A percentile compares a stretch with the other conserved stretches of the same genome.
phyloP scores from a whole-genome alignment of 2,113 vertebrate genomes.

The Carassius gibelio region DNA sequence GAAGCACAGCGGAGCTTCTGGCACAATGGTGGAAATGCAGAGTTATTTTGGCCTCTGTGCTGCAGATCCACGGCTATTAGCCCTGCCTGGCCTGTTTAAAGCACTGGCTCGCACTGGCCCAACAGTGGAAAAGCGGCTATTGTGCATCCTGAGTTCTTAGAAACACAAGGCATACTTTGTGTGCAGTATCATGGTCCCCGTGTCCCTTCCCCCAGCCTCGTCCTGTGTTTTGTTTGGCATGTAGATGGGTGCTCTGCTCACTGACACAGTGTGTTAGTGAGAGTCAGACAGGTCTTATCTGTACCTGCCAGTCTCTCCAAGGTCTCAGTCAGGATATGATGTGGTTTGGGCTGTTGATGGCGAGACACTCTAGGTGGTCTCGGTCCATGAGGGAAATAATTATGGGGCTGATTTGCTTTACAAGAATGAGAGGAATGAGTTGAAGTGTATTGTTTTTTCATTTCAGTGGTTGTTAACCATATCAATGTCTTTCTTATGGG shows the following conservation, averaged over 20 bases:
- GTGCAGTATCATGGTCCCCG: background rate
- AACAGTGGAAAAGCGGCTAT: too few relatives aligned
- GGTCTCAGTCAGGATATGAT: conserved; percentile 35
- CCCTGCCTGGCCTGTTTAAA: too few relatives aligned
- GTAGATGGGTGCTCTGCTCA: background rate
- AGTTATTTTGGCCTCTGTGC: too few relatives aligned
- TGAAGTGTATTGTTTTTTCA: background rate
- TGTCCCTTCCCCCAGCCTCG: background rate
- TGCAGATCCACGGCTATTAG: too few relatives aligned
- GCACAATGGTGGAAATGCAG: too few relatives aligned
- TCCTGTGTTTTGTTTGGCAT: conserved; percentile 31
- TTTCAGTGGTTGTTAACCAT: background rate
- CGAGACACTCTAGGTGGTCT: conserved; percentile 10
- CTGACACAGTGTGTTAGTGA: conserved; percentile 4
- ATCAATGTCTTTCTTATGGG: background rate
- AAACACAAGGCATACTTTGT: conserved; percentile 35
- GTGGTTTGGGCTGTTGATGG: background rate
- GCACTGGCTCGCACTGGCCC: too few relatives aligned
- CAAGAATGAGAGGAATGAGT: conserved; percentile 4
- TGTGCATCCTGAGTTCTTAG: background rate
- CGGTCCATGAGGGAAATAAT: background rate
- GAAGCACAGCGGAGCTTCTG: too few relatives aligned
- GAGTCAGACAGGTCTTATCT: conserved; percentile 31
- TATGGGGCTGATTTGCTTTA: background rate
- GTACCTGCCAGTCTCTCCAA: conserved; percentile 21